A percentile compares a stretch with the other conserved stretches of the same genome.
Evolutionary conservation across 2,888 invertebrate genomes (phyloP).

Genomic region (Ametastegia equiseti): DNA sequence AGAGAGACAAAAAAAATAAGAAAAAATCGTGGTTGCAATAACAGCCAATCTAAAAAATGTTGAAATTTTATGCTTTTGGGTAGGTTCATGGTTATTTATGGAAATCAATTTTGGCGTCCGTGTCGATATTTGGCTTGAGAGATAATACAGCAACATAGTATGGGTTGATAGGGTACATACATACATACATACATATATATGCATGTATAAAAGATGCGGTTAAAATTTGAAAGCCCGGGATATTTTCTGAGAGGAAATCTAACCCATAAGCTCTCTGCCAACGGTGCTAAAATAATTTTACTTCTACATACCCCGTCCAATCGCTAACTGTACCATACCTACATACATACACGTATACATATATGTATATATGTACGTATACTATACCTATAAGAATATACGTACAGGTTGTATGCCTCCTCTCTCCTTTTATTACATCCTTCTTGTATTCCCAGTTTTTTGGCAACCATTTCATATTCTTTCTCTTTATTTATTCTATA

Average conservation of each 20-base stretch:
- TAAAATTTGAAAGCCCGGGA: not conserved
- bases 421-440: not conserved
- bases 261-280: conserved; percentile 33
- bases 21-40: not conserved
- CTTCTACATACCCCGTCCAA: conserved; percentile 6
- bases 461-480: conserved; percentile 5
- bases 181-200: not conserved
- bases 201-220: not conserved
- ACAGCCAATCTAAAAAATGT: no score
- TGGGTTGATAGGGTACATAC: not conserved
- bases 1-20: no score
- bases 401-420: not conserved
- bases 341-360: conserved; percentile 3
- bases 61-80: no score
- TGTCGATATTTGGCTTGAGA: not conserved
- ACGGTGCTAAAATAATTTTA: conserved; percentile 34
- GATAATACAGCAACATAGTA: not conserved
- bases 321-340: not conserved
- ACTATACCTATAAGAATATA: no score
- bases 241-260: not conserved
- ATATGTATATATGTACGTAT: no score
- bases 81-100: not conserved
- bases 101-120: not conserved
- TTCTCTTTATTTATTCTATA: not conserved
- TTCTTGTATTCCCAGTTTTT: not conserved